phyloP scores from a whole-genome alignment of 2,888 invertebrate genomes.

The Agrochola macilenta region DNA sequence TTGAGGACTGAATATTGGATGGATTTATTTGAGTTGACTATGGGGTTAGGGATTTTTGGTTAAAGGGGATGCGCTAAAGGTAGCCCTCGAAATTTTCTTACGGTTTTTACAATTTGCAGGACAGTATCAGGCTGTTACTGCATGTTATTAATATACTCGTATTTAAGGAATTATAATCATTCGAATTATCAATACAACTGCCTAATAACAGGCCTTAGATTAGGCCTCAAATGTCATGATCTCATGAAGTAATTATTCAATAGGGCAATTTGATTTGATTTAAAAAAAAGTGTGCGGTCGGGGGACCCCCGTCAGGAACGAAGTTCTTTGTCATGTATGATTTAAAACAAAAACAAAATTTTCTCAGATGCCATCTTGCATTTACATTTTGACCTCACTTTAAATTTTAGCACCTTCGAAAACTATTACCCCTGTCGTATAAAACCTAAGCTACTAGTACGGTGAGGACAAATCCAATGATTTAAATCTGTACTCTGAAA shows the following conservation, averaged over 20 bases:
- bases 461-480: background rate
- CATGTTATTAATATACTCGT: background rate
- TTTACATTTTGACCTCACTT: too few species aligned
- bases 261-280: background rate
- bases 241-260: background rate
- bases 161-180: background rate
- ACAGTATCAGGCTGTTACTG: background rate
- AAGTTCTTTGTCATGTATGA: too few species aligned
- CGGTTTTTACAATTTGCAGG: background rate
- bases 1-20: conserved; percentile 34
- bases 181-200: background rate
- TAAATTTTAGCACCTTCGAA: too few species aligned
- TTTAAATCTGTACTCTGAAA: background rate
- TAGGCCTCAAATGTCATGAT: background rate
- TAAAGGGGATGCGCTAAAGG: too few species aligned
- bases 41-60: too few species aligned
- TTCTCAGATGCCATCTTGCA: too few species aligned
- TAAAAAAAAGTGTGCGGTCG: too few species aligned
- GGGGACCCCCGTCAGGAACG: too few species aligned
- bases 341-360: too few species aligned
- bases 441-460: background rate
- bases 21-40: conserved; percentile 20
- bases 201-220: too few species aligned
- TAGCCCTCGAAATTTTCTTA: background rate
- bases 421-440: too few species aligned